These are phyloP conservation scores for Brachyrhaphis roseni DNA, from an alignment of 2,797 vertebrate genomes.

Conservation along the genomic window DNA sequence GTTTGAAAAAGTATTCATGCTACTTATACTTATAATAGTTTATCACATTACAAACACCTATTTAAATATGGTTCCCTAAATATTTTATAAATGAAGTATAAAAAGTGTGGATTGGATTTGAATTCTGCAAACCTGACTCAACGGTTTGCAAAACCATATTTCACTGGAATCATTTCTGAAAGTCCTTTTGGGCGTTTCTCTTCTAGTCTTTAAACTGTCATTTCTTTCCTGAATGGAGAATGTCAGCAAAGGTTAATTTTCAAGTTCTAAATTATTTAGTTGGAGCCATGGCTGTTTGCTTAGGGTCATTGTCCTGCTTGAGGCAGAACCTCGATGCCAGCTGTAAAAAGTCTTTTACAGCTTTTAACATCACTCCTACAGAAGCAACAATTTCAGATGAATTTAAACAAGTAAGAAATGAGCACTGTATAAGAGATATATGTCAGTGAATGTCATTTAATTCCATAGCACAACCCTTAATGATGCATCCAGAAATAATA, in stretches of 20 bases:
- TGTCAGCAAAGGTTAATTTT: too few species aligned
- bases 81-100: not conserved
- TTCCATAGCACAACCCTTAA: not conserved
- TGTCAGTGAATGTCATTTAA: not conserved
- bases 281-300: not conserved
- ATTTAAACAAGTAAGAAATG: not conserved
- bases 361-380: not conserved
- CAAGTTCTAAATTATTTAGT: not conserved
- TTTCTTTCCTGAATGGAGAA: not conserved
- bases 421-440: not conserved
- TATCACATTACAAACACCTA: not conserved
- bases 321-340: not conserved
- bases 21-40: not conserved
- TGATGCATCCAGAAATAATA: not conserved
- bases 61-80: not conserved
- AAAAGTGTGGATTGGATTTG: not conserved
- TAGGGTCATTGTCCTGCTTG: not conserved
- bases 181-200: not conserved
- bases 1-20: not conserved
- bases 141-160: not conserved
- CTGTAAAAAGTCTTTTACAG: not conserved
- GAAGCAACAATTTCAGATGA: not conserved
- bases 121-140: not conserved
- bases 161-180: not conserved
- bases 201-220: not conserved